Percentiles rank a stretch among this genome's conserved stretches.
Conservation (phyloP, 1,140 invertebrate species). For the Drosophila lini region DNA sequence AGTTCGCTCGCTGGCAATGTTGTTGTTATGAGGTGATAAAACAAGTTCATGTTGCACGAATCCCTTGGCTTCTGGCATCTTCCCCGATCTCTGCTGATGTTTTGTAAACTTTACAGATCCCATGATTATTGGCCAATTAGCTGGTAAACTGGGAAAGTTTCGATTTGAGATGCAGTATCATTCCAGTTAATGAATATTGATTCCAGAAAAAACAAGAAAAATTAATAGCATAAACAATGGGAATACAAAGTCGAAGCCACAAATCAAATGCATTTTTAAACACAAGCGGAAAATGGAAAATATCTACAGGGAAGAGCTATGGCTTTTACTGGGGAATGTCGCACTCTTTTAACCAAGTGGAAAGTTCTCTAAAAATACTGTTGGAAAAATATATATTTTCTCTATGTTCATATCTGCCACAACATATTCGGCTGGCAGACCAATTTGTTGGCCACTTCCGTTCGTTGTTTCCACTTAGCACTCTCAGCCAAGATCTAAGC, state of each 20-base stretch:
- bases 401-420: slow-evolving; percentile 29
- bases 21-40: slow-evolving; percentile 66
- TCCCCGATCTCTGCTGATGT: slow-evolving; percentile 7
- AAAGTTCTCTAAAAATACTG: slow-evolving; percentile 37
- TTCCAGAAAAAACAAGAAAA: slow-evolving; percentile 13
- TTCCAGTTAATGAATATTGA: slow-evolving; percentile 45
- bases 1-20: slow-evolving; percentile 49
- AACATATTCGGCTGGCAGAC: slow-evolving; percentile 22
- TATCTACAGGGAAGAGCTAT: background rate
- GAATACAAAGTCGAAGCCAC: slow-evolving; percentile 3
- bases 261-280: slow-evolving; percentile 49
- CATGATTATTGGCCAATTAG: slow-evolving; percentile 71
- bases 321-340: slow-evolving; percentile 12
- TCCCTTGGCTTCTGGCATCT: slow-evolving; percentile 19
- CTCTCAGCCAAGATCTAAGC: slow-evolving; percentile 3
- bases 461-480: slow-evolving; percentile 55
- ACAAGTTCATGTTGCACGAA: slow-evolving; percentile 62
- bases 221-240: slow-evolving; percentile 37
- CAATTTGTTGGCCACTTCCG: slow-evolving; percentile 67
- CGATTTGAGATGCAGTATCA: slow-evolving; percentile 25
- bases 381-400: slow-evolving; percentile 34
- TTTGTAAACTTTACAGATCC: slow-evolving; percentile 59
- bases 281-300: slow-evolving; percentile 1
- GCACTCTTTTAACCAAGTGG: slow-evolving; percentile 8
- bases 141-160: slow-evolving; percentile 29